Evolutionary conservation across 1,140 invertebrate genomes (phyloP), one percentile per base, ranked within the genome.

Genomic region (Dryas iulia): DNA sequence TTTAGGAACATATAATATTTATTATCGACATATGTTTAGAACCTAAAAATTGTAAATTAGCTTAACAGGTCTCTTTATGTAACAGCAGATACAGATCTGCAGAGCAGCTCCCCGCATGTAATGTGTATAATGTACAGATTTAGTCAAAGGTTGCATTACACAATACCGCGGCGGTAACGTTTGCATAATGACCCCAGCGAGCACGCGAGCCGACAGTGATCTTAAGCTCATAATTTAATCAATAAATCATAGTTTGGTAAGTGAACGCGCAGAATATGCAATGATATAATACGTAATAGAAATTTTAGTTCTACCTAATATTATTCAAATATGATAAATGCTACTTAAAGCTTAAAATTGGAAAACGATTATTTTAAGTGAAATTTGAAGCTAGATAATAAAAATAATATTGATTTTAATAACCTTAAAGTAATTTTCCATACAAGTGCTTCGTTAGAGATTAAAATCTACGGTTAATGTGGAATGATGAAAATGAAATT

Each of bases 211-310:
- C 3, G 35, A 23, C 11, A 24, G 23, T 21, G 18, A 31, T 35
- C 56, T 24, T 10, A 25, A 60, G n/a, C 57, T 53, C 23, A 66
- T 24, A 53, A 47, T 53, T 31, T 26, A 39, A 65, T 58, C 2
- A 53, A 61, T 56, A 67, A 56, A 61, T 67, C 66, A 56, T 35
- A 67, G 31, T 54, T 67, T 60, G 28, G 65, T 31, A 39, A 66
- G 33, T 58, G n/a, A 59, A 59, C n/a, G 54, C 30, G 63, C 31
- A 47, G 47, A 47, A 28, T 28, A 30, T 12, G 39, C 25, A 47
- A 23, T 66, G 11, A 23, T 30, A 28, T 28, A 39, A 58, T 25
- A 26, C 7, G 0, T 18, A 47, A 18, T 47, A 47, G 18, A 47
- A 39, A 18, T 14, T 14, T 39, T 39, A 14, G n/a, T 3, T n/a